Evolutionary conservation across 2,888 invertebrate genomes (phyloP).

Genomic region (Harmothoe impar): DNA sequence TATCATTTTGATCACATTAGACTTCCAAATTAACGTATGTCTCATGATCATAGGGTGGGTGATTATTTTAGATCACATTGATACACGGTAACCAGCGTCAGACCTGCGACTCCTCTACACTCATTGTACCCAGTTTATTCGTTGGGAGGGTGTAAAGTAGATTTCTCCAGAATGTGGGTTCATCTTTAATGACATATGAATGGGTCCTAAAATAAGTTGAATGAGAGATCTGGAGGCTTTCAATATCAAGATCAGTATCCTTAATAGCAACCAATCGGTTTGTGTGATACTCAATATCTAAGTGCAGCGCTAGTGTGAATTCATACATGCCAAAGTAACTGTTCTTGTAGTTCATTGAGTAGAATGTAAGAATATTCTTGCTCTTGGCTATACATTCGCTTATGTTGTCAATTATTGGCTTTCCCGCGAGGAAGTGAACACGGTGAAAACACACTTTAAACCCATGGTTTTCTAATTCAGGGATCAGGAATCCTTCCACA

Average conservation of each 20-base stretch:
- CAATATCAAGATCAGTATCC: background rate
- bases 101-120: too few species aligned
- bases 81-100: too few species aligned
- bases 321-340: background rate
- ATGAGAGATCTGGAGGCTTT: background rate
- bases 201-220: background rate
- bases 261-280: background rate
- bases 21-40: too few species aligned
- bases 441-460: constrained; percentile 1
- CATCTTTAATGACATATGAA: background rate
- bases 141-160: too few species aligned
- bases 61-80: too few species aligned
- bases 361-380: background rate
- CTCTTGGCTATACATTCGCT: background rate
- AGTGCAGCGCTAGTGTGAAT: background rate
- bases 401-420: background rate
- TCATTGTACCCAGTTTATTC: too few species aligned
- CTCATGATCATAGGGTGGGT: too few species aligned
- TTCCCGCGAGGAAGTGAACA: background rate
- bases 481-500: background rate
- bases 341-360: background rate
- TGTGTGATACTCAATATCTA: background rate
- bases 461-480: background rate
- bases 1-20: too few species aligned
- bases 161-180: too few species aligned